Base-by-base conservation (phyloP, 37 sponge, comb jelly and placozoan genomes). In the Halichondria panicea region DNA sequence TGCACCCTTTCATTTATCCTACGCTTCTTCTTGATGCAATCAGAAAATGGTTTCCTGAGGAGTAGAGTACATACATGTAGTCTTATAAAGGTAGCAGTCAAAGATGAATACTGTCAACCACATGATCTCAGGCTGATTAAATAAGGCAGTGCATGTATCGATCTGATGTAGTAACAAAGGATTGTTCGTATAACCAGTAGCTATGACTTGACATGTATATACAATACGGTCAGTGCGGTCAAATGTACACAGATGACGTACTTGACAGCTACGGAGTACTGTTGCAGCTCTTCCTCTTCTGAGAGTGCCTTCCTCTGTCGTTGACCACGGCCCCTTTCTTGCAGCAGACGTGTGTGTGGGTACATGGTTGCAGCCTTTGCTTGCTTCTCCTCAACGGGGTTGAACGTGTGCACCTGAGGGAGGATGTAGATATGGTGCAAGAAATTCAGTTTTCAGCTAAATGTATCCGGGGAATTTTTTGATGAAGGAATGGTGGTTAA, bases 1-100 rank as follows among this genome's bases (percentile, higher is more conserved):
- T 65, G 66, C n/a, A 65, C 40, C 8, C 66, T 37, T 22, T 65
- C 66, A 38, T 24, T 60, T 9, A 27, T 60, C 25, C 25, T 60
- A 24, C 62, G 8, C 62, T 48, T 48, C 13, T 18, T 15, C 11
- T 15, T 11, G 52, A 11, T 15, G 15, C 52, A 18, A 15, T 48
- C 15, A 15, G 52, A 48, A 48, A 48, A 48, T 18, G 52, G 52
- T 18, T 11, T 11, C 13, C 52, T 48, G 52, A 48, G 11, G 62
- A 21, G 22, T 27, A 27, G 62, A 60, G 62, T n/a, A 9, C 24
- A 9, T 24, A 60, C 22, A 21, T 24, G 11, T 60, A 60, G 9
- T 60, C 11, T 12, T 50, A 50, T 50, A 50, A 50, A 19, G 18
- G 18, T 50, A 50, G 18, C 18, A 50, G 18, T 12, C 18, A 50